Percentiles rank a stretch among this genome's conserved stretches.
Conservation (phyloP, 2,888 invertebrate genomes). For the Criorhina ranunculi region DNA sequence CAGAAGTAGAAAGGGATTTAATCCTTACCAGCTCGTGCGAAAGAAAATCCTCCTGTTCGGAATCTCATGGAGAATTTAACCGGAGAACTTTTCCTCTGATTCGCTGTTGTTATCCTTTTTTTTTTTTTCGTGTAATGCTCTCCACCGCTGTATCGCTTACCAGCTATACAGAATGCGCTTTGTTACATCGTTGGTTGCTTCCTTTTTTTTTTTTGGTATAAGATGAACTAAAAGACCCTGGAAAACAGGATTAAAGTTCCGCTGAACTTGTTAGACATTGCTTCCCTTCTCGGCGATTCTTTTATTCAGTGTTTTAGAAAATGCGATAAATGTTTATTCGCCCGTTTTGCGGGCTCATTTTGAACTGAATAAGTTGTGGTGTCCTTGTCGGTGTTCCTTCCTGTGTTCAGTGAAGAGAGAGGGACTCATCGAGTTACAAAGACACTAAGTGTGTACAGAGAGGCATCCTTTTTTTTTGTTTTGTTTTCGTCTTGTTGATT, state of each 20-base stretch:
- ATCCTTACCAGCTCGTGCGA: slow-evolving; percentile 71
- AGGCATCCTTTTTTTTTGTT: slow-evolving; percentile 8
- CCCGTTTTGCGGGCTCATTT: slow-evolving; percentile 50
- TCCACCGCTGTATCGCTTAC: slow-evolving; percentile 38
- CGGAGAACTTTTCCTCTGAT: slow-evolving; percentile 63
- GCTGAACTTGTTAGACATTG: slow-evolving; percentile 44
- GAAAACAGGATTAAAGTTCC: slow-evolving; percentile 69
- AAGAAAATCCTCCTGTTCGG: slow-evolving; percentile 71
- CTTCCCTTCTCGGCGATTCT: slow-evolving; percentile 29
- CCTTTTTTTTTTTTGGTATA: slow-evolving; percentile 22
- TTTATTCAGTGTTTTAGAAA: slow-evolving; percentile 52
- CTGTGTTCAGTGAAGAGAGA: slow-evolving; percentile 11
- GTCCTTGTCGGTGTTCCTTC: slow-evolving; percentile 12
- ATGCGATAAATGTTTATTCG: slow-evolving; percentile 70
- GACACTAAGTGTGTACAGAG: slow-evolving; percentile 24
- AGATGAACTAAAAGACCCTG: slow-evolving; percentile 53
- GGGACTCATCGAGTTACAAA: slow-evolving; percentile 44
- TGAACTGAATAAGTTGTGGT: slow-evolving; percentile 49
- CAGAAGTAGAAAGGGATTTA: slow-evolving; percentile 52
- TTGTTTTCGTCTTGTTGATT: neutral
- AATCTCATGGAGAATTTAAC: slow-evolving; percentile 76
- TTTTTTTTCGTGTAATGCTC: slow-evolving; percentile 8
- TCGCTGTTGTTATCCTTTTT: slow-evolving; percentile 56
- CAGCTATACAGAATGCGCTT: slow-evolving; percentile 60
- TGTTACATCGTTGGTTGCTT: slow-evolving; percentile 49